phyloP scores from a whole-genome alignment of 2,113 vertebrate species.

The Harpagus bidentatus region DNA sequence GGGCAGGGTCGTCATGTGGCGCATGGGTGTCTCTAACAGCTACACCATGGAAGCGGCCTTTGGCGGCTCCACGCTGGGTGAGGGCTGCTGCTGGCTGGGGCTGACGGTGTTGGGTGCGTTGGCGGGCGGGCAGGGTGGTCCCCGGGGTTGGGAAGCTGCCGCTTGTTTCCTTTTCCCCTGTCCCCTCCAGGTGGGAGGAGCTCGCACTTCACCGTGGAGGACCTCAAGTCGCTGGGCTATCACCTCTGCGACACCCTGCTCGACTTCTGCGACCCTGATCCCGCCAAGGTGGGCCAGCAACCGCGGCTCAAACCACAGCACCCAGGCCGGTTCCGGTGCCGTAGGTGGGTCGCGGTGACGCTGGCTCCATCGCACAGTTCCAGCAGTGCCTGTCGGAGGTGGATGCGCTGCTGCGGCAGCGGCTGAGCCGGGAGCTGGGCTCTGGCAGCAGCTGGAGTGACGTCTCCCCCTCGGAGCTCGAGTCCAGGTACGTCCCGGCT shows the following conservation, averaged over 20 bases:
- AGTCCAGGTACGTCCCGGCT: slow-evolving; percentile 78
- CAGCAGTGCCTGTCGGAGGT: slow-evolving; percentile 74
- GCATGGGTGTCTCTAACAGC: slow-evolving; percentile 87
- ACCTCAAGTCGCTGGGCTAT: slow-evolving; percentile 85
- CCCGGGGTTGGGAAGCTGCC: neutral
- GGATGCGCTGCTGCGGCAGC: slow-evolving; percentile 50
- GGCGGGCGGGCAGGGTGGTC: fast-evolving
- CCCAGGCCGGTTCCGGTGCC: fast-evolving
- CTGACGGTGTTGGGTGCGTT: fast-evolving
- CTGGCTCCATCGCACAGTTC: neutral
- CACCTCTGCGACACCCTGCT: slow-evolving; percentile 90
- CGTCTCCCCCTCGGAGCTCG: slow-evolving; percentile 81
- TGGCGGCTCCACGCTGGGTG: slow-evolving; percentile 88
- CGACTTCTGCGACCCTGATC: slow-evolving; percentile 89
- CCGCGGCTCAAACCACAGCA: fast-evolving
- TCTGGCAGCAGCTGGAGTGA: slow-evolving; percentile 58
- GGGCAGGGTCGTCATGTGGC: slow-evolving; percentile 89
- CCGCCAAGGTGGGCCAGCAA: slow-evolving; percentile 76
- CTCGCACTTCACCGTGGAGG: slow-evolving; percentile 84
- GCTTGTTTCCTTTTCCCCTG: neutral
- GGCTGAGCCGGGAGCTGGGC: slow-evolving; percentile 64
- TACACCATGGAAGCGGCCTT: slow-evolving; percentile 93
- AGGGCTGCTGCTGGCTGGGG: fast-evolving
- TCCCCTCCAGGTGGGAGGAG: slow-evolving; percentile 74
- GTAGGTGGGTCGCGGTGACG: fast-evolving